A percentile compares a stretch with the other conserved stretches of the same genome.
These are phyloP conservation scores for Drosophila rufa DNA, from an alignment of 1,140 invertebrate genomes.

Conservation along the genomic window DNA sequence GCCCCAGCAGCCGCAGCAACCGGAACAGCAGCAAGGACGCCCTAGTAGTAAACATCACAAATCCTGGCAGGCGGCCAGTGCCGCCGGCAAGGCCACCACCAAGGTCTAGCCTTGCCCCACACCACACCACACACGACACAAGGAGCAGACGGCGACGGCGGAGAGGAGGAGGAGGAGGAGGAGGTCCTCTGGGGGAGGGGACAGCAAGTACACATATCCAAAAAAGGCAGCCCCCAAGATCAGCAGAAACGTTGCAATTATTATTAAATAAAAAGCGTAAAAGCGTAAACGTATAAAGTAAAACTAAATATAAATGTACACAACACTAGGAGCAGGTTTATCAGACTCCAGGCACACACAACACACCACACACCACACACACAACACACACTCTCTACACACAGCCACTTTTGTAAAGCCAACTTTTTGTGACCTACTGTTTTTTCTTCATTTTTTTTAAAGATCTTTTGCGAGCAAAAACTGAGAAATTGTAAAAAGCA, in stretches of 20 bases:
- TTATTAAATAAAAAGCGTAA: constrained; percentile 66
- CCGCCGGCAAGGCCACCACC: constrained; percentile 64
- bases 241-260: constrained; percentile 69
- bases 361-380: constrained; percentile 17
- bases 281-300: constrained; percentile 10
- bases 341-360: constrained; percentile 12
- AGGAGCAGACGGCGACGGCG: background rate
- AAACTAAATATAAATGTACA: constrained; percentile 54
- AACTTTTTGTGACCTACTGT: constrained; percentile 44
- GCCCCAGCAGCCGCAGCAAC: constrained; percentile 15
- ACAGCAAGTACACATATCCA: constrained; percentile 58
- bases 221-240: constrained; percentile 4
- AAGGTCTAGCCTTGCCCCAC: constrained; percentile 55
- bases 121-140: constrained; percentile 11
- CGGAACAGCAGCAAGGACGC: constrained; percentile 43
- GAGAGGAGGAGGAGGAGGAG: background rate
- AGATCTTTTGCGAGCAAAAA: constrained; percentile 38
- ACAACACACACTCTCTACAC: constrained; percentile 11
- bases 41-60: constrained; percentile 71
- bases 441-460: constrained; percentile 31
- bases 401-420: constrained; percentile 54
- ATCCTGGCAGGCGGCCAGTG: constrained; percentile 56
- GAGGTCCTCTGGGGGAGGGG: constrained; percentile 32
- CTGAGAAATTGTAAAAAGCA: constrained; percentile 42
- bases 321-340: constrained; percentile 25